These are phyloP conservation scores for Hexactinellida sp. DNA, from an alignment of 37 sponge, comb jelly and placozoan species.

Conservation along the genomic window DNA sequence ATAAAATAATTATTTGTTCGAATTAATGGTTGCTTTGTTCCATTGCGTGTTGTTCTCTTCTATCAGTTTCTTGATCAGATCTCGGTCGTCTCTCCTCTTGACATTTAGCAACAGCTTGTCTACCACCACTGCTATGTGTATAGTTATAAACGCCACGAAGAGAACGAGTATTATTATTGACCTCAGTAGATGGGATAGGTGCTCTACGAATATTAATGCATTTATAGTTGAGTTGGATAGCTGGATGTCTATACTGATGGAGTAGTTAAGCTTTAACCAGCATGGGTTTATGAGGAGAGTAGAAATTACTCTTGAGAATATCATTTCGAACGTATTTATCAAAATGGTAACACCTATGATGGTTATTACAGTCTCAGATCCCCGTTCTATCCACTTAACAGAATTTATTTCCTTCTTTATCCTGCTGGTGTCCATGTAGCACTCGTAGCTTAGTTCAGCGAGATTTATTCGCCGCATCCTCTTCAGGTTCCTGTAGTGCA, in stretches of 20 bases:
- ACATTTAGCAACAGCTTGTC: background rate
- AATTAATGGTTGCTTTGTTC: too few species aligned
- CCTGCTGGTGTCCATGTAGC: background rate
- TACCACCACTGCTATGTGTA: background rate
- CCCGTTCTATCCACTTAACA: background rate
- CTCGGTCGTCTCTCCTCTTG: background rate
- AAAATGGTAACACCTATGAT: background rate
- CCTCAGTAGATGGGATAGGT: background rate
- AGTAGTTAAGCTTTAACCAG: background rate
- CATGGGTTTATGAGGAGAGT: background rate
- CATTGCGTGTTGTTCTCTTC: background rate
- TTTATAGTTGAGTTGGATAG: background rate
- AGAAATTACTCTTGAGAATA: background rate
- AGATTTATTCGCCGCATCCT: background rate
- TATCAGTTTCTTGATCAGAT: background rate
- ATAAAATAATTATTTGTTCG: too few species aligned
- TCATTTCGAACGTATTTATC: background rate
- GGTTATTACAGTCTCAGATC: background rate
- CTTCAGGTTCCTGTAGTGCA: background rate
- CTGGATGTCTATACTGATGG: background rate
- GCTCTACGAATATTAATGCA: background rate
- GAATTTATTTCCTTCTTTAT: background rate
- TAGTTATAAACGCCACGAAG: background rate
- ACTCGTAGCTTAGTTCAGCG: background rate
- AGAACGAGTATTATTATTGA: background rate